A percentile compares a stretch with the other conserved stretches of the same genome.
These are phyloP conservation scores for Capromys pilorides DNA, from an alignment of 2,797 vertebrate species.

Conservation along the genomic window DNA sequence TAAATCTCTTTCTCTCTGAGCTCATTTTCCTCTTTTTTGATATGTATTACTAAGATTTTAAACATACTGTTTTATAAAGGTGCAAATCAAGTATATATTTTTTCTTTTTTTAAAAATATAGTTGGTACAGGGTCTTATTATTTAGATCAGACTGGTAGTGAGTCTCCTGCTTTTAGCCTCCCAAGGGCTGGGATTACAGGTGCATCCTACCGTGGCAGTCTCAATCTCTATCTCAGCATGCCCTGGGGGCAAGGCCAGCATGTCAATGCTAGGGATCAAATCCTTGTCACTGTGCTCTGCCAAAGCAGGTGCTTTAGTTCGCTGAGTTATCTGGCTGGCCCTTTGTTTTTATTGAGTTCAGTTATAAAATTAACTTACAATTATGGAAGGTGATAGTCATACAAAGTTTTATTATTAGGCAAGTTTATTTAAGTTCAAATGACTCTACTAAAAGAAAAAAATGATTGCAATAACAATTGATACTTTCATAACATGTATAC, in stretches of 20 bases:
- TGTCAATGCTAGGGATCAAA: no score
- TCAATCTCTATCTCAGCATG: no score
- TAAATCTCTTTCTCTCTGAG: background rate
- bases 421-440: conserved; percentile 1
- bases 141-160: no score
- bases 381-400: background rate
- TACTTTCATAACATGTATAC: background rate
- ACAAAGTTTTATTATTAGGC: background rate
- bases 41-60: background rate
- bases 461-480: background rate
- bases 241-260: no score
- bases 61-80: background rate
- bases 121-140: no score
- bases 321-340: no score
- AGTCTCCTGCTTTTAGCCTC: no score
- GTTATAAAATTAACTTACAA: background rate
- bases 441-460: background rate
- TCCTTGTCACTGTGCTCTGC: no score
- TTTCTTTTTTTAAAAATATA: no score
- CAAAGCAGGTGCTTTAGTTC: no score
- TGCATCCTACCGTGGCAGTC: no score
- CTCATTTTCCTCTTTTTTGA: background rate
- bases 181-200: no score
- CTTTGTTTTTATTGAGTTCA: background rate
- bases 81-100: background rate